Conservation (phyloP, 2,113 vertebrate genomes). For the Gobiocypris rarus region DNA sequence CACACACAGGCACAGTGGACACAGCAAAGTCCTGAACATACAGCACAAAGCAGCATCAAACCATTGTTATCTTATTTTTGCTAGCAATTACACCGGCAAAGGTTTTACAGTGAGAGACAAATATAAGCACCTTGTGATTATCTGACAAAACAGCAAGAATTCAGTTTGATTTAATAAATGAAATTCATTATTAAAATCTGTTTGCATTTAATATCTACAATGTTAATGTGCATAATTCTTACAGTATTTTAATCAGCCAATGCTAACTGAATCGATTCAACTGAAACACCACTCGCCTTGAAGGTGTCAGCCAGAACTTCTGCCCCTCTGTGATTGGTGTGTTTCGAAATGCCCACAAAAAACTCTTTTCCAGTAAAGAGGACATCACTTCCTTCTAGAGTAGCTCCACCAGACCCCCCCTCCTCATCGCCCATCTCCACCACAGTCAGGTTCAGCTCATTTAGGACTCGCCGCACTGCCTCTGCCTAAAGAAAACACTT, state of each 20-base stretch:
- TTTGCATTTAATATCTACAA: not conserved
- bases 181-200: not conserved
- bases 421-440: constrained; percentile 80
- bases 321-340: constrained; percentile 88
- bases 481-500: constrained; percentile 71
- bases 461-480: constrained; percentile 81
- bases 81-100: no score
- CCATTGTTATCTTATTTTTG: not conserved
- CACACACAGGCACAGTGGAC: constrained; percentile 85
- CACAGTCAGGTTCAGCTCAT: constrained; percentile 83
- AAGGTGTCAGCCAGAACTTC: constrained; percentile 88
- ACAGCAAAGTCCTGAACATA: constrained; percentile 84
- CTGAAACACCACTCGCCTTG: constrained; percentile 69
- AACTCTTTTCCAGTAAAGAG: constrained; percentile 91
- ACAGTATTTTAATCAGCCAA: not conserved
- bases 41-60: not conserved
- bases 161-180: not conserved
- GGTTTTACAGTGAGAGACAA: no score
- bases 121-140: not conserved
- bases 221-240: not conserved
- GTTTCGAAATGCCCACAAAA: constrained; percentile 89
- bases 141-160: not conserved
- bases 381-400: constrained; percentile 88
- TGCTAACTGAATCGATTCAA: not conserved
- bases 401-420: constrained; percentile 76